Base-by-base conservation (phyloP, 2,888 invertebrate genomes). In the Ochlodes sylvanus region DNA sequence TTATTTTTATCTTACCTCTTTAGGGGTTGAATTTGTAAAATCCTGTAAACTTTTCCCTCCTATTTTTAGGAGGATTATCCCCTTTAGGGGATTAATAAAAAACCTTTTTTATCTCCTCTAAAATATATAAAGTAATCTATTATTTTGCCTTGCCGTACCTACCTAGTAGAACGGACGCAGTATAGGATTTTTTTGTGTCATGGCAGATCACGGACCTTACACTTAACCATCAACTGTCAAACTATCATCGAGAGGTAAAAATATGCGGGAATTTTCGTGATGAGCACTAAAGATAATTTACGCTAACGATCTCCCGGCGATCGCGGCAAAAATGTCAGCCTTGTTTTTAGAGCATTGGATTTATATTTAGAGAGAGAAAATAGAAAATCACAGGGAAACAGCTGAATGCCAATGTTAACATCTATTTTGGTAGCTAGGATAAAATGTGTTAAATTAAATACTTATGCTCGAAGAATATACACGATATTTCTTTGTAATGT, bases 401-500 rank as follows among this genome's bases (percentile, higher is more conserved):
- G 84, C 80, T 87, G 89, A 90, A 92, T 90, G 88, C 89, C 89
- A 90, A 90, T 90, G 89, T 88, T 88, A 89, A 83, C 80, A 73
- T 84, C 81, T 87, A 89, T 90, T 88, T 86, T 76, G 75, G 85
- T 79, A 78, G 75, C 81, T 79, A 78, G 77, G 82, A 81, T 81
- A 80, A 82, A 77, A 76, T 75, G 75, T 71, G 73, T 72, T 73
- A 76, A 76, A 77, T 75, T 73, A 78, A 77, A 75, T 72, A 74
- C 73, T 72, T 74, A 72, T 72, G 73, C 64, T 66, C 68, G 64
- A 68, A 55, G 70, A 72, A 71, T 65, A 70, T 62, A 71, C 65
- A 71, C 62, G 69, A 52, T 68, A 47, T 68, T 64, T 71, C 67
- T 70, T 67, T 71, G 63, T 69, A 69, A 70, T 71, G 38, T 54